phyloP scores from a whole-genome alignment of 2,888 invertebrate species.

The Cosmia trapezina region DNA sequence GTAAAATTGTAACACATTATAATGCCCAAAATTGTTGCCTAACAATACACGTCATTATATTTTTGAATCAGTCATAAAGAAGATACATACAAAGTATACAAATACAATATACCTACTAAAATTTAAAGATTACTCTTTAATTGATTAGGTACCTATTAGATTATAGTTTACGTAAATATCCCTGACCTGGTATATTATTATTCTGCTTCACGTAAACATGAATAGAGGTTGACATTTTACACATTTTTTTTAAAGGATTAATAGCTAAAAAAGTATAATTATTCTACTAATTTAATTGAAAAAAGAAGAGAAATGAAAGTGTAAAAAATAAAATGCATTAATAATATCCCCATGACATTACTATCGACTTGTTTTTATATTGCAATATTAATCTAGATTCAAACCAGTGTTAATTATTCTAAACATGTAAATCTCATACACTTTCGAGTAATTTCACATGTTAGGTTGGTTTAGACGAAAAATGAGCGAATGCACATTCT shows the following conservation, averaged over 20 bases:
- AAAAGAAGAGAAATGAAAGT: background rate
- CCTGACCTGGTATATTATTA: background rate
- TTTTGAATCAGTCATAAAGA: conserved; percentile 24
- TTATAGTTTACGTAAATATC: conserved; percentile 9
- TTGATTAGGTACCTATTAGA: conserved; percentile 11
- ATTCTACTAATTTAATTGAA: background rate
- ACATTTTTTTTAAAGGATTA: background rate
- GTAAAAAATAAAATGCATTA: conserved; percentile 10
- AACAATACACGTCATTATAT: background rate
- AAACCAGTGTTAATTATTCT: conserved; percentile 1
- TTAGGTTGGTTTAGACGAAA: background rate
- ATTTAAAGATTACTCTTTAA: conserved; percentile 7
- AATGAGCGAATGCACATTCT: background rate
- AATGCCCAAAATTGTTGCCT: background rate
- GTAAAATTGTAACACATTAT: background rate
- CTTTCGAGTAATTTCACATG: conserved; percentile 18
- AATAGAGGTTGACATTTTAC: conserved; percentile 6
- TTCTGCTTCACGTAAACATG: background rate
- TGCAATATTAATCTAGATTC: conserved; percentile 1
- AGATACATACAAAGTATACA: conserved; percentile 1
- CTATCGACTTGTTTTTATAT: background rate
- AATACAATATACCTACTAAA: conserved; percentile 4
- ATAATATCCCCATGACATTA: conserved; percentile 12
- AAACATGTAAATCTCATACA: conserved; percentile 29
- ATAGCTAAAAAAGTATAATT: background rate